Evolutionary conservation across 2,888 invertebrate species (phyloP).

Genomic region (Trichacis sp.): DNA sequence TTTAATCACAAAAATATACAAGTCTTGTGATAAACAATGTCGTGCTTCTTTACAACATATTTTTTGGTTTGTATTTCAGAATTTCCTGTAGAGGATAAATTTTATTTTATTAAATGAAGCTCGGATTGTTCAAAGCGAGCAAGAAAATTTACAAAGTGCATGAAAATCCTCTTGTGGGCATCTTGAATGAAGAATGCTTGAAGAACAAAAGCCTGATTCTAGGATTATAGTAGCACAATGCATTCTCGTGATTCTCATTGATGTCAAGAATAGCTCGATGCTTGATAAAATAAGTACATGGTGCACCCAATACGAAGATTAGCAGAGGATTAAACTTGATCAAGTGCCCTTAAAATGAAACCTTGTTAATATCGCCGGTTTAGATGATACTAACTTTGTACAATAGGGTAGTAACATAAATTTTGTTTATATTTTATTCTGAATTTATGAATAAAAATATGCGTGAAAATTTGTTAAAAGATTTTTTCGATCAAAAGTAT

Average conservation of each 20-base stretch:
- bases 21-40: neutral
- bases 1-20: too few species aligned
- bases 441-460: too few species aligned
- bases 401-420: too few species aligned
- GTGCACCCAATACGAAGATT: conserved; percentile 30
- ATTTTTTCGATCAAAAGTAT: too few species aligned
- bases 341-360: conserved; percentile 15
- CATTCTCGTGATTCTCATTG: conserved; percentile 16
- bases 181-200: conserved; percentile 1
- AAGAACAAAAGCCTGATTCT: conserved; percentile 11
- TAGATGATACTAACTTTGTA: too few species aligned
- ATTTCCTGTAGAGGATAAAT: neutral
- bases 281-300: conserved; percentile 19
- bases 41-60: neutral
- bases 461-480: too few species aligned
- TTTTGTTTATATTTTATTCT: too few species aligned
- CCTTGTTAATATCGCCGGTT: neutral
- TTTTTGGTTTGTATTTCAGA: neutral
- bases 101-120: neutral
- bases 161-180: neutral
- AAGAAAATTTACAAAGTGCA: neutral
- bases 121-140: neutral
- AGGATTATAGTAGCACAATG: conserved; percentile 6
- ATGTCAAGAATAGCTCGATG: conserved; percentile 12
- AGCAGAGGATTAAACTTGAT: conserved; percentile 31